A percentile compares a stretch with the other conserved stretches of the same genome.
Evolutionary conservation across 1,140 invertebrate genomes (phyloP).

Genomic region (Lasioglossum baleicum): DNA sequence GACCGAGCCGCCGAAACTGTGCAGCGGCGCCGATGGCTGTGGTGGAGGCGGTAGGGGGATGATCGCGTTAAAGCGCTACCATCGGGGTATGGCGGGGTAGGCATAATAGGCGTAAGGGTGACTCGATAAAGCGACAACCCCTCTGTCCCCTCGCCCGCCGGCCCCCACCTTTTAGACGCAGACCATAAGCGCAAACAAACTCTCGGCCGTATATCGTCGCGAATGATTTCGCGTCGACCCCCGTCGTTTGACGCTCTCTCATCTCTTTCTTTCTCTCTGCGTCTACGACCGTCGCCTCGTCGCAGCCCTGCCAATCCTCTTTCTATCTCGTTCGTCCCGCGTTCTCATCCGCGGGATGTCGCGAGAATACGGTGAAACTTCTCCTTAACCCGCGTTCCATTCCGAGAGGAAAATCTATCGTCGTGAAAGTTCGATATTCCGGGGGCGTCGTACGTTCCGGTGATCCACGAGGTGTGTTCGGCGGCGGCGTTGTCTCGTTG

Average conservation of each 20-base stretch:
- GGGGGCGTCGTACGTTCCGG: neutral
- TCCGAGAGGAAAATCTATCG: neutral
- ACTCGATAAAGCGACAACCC: conserved; percentile 72
- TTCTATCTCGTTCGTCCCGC: neutral
- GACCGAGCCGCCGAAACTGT: conserved; percentile 35
- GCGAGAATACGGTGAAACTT: conserved; percentile 20
- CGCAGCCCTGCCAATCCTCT: neutral
- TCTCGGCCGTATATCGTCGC: conserved; percentile 69
- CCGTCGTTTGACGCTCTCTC: neutral
- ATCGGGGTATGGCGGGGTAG: conserved; percentile 49
- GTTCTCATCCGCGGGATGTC: neutral
- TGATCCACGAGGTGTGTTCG: neutral
- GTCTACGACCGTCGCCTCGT: no score
- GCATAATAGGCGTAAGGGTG: conserved; percentile 77
- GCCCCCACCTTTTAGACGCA: conserved; percentile 60
- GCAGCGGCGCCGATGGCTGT: no score
- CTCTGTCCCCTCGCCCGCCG: neutral
- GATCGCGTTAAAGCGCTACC: conserved; percentile 47
- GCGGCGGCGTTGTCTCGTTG: neutral
- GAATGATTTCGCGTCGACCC: conserved; percentile 64
- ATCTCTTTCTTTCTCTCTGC: no score
- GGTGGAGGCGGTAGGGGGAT: conserved; percentile 10
- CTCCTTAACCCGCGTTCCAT: conserved; percentile 37
- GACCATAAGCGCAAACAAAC: conserved; percentile 72
- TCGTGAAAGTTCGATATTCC: neutral